Percentiles rank a stretch among this genome's conserved stretches.
Evolutionary conservation across 2,888 invertebrate genomes (phyloP).

Genomic region (Zelleria hepariella): DNA sequence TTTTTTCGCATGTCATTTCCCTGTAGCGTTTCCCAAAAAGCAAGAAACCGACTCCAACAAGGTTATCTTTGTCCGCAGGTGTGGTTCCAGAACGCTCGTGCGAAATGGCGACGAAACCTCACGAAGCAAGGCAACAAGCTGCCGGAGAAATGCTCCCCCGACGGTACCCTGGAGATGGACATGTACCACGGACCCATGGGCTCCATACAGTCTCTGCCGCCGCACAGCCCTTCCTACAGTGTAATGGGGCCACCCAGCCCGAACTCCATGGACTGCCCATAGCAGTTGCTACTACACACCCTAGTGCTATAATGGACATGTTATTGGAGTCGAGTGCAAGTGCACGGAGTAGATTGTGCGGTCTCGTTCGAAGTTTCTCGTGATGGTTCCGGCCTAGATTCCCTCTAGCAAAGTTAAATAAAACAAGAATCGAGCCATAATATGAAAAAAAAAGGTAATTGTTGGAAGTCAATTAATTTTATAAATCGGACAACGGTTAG

Average conservation of each 20-base stretch:
- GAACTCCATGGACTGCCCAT: constrained; percentile 81
- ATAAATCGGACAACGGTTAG: background rate
- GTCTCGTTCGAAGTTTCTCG: background rate
- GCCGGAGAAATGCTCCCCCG: constrained; percentile 79
- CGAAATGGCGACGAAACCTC: constrained; percentile 93
- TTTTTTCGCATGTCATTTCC: no score
- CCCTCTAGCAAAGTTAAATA: background rate
- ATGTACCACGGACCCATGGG: constrained; percentile 77
- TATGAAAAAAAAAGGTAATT: background rate
- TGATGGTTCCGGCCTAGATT: background rate
- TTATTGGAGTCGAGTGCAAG: background rate
- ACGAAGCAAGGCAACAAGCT: constrained; percentile 83
- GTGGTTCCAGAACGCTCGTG: constrained; percentile 96
- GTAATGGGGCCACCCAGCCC: constrained; percentile 79
- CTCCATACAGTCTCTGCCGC: constrained; percentile 75
- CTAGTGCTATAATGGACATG: constrained; percentile 41
- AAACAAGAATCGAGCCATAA: no score
- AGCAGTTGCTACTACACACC: constrained; percentile 65
- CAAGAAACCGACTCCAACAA: background rate
- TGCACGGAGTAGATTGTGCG: background rate
- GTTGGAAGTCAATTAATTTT: background rate
- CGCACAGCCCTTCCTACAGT: constrained; percentile 80
- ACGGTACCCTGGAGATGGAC: constrained; percentile 75
- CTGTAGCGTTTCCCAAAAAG: background rate
- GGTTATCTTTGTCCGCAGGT: constrained; percentile 76